Base-by-base conservation (phyloP, 2,888 invertebrate genomes). In the Trichopoda pennipes region DNA sequence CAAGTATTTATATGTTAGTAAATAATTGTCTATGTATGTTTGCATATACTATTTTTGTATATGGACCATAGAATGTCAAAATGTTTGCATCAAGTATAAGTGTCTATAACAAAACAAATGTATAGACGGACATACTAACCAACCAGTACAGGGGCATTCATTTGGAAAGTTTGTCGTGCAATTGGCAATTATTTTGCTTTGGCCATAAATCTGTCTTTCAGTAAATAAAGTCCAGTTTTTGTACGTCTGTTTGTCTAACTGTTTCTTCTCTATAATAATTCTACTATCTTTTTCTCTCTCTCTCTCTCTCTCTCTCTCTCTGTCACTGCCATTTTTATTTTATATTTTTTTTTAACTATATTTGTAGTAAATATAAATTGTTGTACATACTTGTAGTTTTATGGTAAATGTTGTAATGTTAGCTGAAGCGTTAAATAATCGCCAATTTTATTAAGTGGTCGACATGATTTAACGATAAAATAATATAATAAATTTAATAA, bases 121-220 rank as follows among this genome's bases (percentile, higher is more conserved):
- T 23, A 16, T 23, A 60, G 61, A 49, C 12, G 56, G n/a, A n/a
- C 35, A 42, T 51, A 38, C 28, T 6, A 14, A 60, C 64, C 38
- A 47, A 60, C 53, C 69, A 69, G 53, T 21, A 47, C 49, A 63
- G 56, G 64, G 49, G 60, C 83, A 83, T 77, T 83, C 77, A 80
- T 76, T 79, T 79, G 73, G 79, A 83, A 77, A 80, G 82, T 78
- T 83, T 82, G 72, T 80, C 83, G 82, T 83, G 69, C 80, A 79
- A 79, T 79, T 80, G 73, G 84, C 84, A 84, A 84, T 84, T 84
- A 84, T 84, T 84, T 84, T 79, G 74, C 77, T 66, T 70, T 77
- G 75, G 74, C 63, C 84, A 83, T 85, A 84, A 85, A 84, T 85
- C 79, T 82, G 69, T 47, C 73, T 79, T 68, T 66, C 60, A 79